Base-by-base conservation (phyloP, 2,888 invertebrate species). In the Nomada goodeniana region DNA sequence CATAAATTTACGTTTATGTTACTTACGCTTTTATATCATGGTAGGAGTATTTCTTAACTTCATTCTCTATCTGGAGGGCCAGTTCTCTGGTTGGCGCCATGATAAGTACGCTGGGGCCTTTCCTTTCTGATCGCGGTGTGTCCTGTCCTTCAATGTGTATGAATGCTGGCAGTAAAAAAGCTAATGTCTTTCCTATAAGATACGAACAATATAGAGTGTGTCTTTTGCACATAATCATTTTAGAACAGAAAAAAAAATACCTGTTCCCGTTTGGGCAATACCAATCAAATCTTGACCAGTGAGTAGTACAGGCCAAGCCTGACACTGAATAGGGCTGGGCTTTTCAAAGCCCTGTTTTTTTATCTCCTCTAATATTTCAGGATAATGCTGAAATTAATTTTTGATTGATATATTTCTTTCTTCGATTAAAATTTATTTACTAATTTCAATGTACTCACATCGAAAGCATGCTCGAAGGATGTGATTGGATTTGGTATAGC, bases 211-310 rank as follows among this genome's bases (percentile, higher is more conserved):
- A 13, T 47, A 47, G 47, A 47, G 47, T 36, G 47, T 47, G 11
- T 3, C 15, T 47, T 15, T 47, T 15, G 47, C 47, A 47, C 15
- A 26, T 61, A 23, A 36, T 36, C 36, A 36, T 9, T 36, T 36
- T 36, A 36, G 36, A 36, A 36, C 36, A 36, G 7, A 7, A 36
- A 36, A 36, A 36, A 9, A 36, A 36, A 53, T 76, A 93, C 95
- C 96, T 23, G 98, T 98, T 75, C 98, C 98, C 9, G 98, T 98
- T 94, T 98, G 99, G 0, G 99, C 99, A 86, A 99, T 99, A 11
- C 99, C 99, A 92, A 99, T 99, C 92, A 99, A 94, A 94, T 99
- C 99, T 91, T 97, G 96, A 0, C 99, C 99, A 90, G 96, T 96
- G 59, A 99, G 94, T 0, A 99, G 95, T 80, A 99, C 95, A 1